Base-by-base conservation (phyloP, 2,797 vertebrate genomes). In the Buceros bicornis region DNA sequence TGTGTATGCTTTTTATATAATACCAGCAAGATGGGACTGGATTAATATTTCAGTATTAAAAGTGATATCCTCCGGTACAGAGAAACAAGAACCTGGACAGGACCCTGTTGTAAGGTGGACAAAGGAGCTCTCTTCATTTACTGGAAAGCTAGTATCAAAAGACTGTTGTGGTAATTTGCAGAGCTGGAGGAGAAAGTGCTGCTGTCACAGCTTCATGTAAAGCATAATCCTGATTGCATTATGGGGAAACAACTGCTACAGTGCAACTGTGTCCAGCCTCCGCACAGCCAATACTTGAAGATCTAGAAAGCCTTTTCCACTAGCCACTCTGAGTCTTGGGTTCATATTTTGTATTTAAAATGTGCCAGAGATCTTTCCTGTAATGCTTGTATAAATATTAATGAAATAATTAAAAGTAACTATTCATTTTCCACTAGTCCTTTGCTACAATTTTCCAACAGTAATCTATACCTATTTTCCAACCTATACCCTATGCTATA, bases 81-180 rank as follows among this genome's bases (percentile, higher is more conserved):
- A 25, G 73, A 57, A 35, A 15, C 15, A 58, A 62, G 45, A 70
- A 64, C 48, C n/a, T 40, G 25, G 72, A 56, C 26, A 80, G 16
- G 24, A 48, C 22, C 18, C 13, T n/a, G 17, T 11, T 33, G 29
- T 74, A 61, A 82, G 8, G 12, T n/a, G 20, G 29, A 35, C 51
- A 91, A 95, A 60, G 18, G 29, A 58, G 62, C 80, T 79, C 87
- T 19, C 3, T 43, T 72, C 83, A 29, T 22, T 73, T 40, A 70
- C 40, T 47, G 65, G 40, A 69, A 93, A 88, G 28, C 72, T 64
- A 21, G 10, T 26, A 79, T 29, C 73, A 73, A 64, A 71, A 81
- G n/a, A 92, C 82, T 87, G 70, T 80, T 87, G 83, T 42, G 54
- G 61, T 81, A 87, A 94, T 89, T 90, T 76, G 42, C 65, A 92